A percentile compares a stretch with the other conserved stretches of the same genome.
phyloP scores from a whole-genome alignment of 2,888 invertebrate species.

The Microchrysa polita region DNA sequence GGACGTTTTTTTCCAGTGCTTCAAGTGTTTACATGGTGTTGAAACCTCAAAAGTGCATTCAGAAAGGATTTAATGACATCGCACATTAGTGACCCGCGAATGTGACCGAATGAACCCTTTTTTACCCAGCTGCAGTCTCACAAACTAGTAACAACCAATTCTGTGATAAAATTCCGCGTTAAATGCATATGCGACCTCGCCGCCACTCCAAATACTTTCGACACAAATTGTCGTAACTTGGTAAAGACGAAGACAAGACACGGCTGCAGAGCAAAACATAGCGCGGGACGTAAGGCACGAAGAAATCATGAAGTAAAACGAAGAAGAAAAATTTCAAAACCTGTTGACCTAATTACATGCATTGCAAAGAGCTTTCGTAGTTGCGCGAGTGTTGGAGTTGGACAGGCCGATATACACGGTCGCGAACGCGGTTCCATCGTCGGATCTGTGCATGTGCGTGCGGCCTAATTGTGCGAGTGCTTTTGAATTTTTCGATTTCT shows the following conservation, averaged over 20 bases:
- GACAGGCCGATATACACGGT: constrained; percentile 12
- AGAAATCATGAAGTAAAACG: constrained; percentile 39
- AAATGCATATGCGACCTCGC: constrained; percentile 11
- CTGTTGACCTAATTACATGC: constrained; percentile 65
- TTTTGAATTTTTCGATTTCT: constrained; percentile 28
- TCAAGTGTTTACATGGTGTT: not conserved
- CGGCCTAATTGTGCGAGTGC: constrained; percentile 36
- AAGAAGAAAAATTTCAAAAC: constrained; percentile 57
- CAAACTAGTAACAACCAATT: constrained; percentile 21
- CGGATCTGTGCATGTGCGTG: constrained; percentile 40
- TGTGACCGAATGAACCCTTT: not conserved
- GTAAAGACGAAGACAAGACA: not conserved
- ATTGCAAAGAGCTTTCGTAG: constrained; percentile 48
- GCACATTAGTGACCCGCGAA: not conserved
- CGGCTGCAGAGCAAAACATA: not conserved
- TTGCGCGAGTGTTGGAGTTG: constrained; percentile 43
- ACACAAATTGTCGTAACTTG: constrained; percentile 34
- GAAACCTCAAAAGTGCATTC: not conserved
- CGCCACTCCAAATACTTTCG: constrained; percentile 4
- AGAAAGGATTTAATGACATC: not conserved
- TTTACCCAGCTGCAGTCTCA: not conserved
- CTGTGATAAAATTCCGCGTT: constrained; percentile 30
- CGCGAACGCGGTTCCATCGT: constrained; percentile 26
- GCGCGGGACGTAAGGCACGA: constrained; percentile 28
- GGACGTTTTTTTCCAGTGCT: not conserved